These are phyloP conservation scores for Aporophyla nigra DNA, from an alignment of 2,888 invertebrate genomes.

Conservation along the genomic window DNA sequence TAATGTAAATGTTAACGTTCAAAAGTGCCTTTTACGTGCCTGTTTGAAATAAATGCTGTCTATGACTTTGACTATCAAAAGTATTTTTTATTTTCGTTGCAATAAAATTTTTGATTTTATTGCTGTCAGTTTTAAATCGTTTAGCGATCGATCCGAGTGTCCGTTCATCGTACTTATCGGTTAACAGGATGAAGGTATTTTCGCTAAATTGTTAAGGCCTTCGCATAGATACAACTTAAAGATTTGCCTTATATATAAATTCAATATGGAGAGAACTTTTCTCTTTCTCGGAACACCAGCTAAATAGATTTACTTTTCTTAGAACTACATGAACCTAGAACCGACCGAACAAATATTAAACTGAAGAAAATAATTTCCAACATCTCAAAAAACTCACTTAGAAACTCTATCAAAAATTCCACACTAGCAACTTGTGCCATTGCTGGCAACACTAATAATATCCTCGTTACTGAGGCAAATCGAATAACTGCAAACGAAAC, in stretches of 20 bases:
- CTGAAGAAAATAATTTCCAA: conserved; percentile 21
- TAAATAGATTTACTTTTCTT: background rate
- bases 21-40: no score
- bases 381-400: conserved; percentile 39
- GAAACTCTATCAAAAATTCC: conserved; percentile 36
- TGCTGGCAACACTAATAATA: conserved; percentile 59
- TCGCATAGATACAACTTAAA: background rate
- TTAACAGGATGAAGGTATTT: background rate
- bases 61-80: no score
- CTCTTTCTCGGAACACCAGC: background rate
- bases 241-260: background rate
- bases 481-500: conserved; percentile 58
- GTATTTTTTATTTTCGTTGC: no score
- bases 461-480: conserved; percentile 64
- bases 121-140: background rate
- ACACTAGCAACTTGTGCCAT: conserved; percentile 23
- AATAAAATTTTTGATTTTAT: background rate
- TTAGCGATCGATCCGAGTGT: background rate
- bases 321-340: background rate
- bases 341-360: conserved; percentile 2
- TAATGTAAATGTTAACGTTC: no score
- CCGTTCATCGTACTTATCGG: background rate
- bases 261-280: background rate
- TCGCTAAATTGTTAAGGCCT: background rate
- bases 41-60: no score